These are phyloP conservation scores for Tinea trinotella DNA, from an alignment of 2,888 invertebrate species.

Conservation along the genomic window DNA sequence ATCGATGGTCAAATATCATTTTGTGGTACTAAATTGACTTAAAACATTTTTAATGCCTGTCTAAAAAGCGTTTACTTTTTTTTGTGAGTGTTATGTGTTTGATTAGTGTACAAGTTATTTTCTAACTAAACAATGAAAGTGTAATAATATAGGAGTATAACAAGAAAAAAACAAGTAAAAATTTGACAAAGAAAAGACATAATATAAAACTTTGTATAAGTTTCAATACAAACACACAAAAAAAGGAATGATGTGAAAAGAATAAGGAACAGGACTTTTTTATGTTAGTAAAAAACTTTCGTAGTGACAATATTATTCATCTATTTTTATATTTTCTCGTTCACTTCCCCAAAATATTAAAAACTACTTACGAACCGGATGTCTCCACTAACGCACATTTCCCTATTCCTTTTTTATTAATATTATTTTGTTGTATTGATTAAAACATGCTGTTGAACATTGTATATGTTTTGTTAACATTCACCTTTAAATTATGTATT, in stretches of 20 bases:
- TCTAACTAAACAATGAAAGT: too few relatives aligned
- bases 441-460: not conserved
- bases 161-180: too few relatives aligned
- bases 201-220: not conserved
- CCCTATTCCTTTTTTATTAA: conserved; percentile 23
- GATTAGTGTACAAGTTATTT: too few relatives aligned
- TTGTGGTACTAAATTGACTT: too few relatives aligned
- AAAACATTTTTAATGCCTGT: too few relatives aligned
- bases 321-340: conserved; percentile 45
- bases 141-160: too few relatives aligned
- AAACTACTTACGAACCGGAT: conserved; percentile 62
- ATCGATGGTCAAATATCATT: too few relatives aligned
- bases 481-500: too few relatives aligned
- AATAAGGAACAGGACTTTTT: conserved; percentile 21
- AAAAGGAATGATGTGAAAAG: not conserved
- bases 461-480: not conserved
- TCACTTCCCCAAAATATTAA: conserved; percentile 64
- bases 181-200: too few relatives aligned
- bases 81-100: too few relatives aligned
- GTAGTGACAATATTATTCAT: conserved; percentile 36
- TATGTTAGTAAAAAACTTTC: conserved; percentile 31
- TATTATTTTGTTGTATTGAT: not conserved
- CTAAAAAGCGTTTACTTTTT: too few relatives aligned
- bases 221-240: conserved; percentile 6
- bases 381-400: conserved; percentile 55